Evolutionary conservation across 2,888 invertebrate genomes (phyloP), one percentile per base, ranked within the genome.

Genomic region (Parnassius apollo): DNA sequence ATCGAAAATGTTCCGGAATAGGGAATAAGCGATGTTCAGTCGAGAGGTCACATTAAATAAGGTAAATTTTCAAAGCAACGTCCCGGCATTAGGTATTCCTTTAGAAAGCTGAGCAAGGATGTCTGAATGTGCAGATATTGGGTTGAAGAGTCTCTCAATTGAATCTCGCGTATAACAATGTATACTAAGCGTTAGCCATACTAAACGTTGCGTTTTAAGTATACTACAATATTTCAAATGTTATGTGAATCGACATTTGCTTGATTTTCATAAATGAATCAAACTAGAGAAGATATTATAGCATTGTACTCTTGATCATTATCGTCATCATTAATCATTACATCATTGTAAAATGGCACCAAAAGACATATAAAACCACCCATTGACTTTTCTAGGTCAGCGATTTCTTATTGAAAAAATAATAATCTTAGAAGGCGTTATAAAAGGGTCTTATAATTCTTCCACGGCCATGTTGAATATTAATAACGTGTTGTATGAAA

Each of bases 21-120:
- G 35, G 25, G 35, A 35, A 53, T 42, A 48, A 46, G 53, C 42
- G 46, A 59, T 59, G 53, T 42, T 48, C n/a, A 59, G 35, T 12
- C 18, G 35, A 45, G n/a, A 50, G 7, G 45, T 45, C 22, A n/a
- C 52, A 52, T 44, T 52, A 59, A 46, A 53, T 53, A n/a, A 11
- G 18, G 35, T 53, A 46, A 18, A 59, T 53, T 53, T 59, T 18
- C 53, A 42, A 53, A 59, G 46, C 53, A 42, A 46, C 13, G 35
- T 18, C 11, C 10, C 52, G 44, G 58, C 63, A 63, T 67, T 63
- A 67, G 50, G 55, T 57, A 67, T 67, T 67, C 66, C 63, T 65
- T 67, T 61, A 61, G 65, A 58, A 59, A 48, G 51, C 57, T 50
- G 11, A 48, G 18, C 48, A 2, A 7, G 35, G 46, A 22, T 44